Conservation (phyloP, 2,888 invertebrate species). For the Euproctis similis region DNA sequence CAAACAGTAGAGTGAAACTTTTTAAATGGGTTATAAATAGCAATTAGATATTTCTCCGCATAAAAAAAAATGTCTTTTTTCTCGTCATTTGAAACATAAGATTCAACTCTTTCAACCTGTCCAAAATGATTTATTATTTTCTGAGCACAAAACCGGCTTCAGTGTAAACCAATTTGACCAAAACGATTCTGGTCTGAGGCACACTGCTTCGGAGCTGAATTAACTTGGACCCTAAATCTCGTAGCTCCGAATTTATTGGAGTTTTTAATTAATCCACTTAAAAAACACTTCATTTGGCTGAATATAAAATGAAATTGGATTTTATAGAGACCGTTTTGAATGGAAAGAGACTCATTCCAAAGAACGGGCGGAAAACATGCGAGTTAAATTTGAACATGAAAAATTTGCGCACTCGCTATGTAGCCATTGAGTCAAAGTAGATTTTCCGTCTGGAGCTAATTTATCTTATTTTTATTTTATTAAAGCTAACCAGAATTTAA, state of each 20-base stretch:
- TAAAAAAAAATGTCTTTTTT: too few relatives aligned
- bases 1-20: too few relatives aligned
- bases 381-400: too few relatives aligned
- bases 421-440: too few relatives aligned
- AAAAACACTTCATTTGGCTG: slow-evolving; percentile 16
- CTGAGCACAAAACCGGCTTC: slow-evolving; percentile 4
- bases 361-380: too few relatives aligned
- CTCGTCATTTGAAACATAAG: slow-evolving; percentile 1
- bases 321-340: slow-evolving; percentile 7
- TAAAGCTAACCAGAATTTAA: too few relatives aligned
- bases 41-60: too few relatives aligned
- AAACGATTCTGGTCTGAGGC: slow-evolving; percentile 3
- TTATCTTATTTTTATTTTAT: too few relatives aligned
- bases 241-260: slow-evolving; percentile 19
- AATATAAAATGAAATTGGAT: slow-evolving; percentile 14
- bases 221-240: slow-evolving; percentile 13
- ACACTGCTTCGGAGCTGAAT: slow-evolving; percentile 4
- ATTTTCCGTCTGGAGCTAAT: too few relatives aligned
- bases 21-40: too few relatives aligned
- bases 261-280: slow-evolving; percentile 28
- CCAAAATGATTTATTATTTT: slow-evolving; percentile 2
- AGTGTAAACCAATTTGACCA: slow-evolving; percentile 9
- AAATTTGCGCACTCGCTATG: too few relatives aligned
- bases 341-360: too few relatives aligned
- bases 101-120: background rate